phyloP scores from a whole-genome alignment of 2,888 invertebrate genomes.

The Cheilosia impressa region DNA sequence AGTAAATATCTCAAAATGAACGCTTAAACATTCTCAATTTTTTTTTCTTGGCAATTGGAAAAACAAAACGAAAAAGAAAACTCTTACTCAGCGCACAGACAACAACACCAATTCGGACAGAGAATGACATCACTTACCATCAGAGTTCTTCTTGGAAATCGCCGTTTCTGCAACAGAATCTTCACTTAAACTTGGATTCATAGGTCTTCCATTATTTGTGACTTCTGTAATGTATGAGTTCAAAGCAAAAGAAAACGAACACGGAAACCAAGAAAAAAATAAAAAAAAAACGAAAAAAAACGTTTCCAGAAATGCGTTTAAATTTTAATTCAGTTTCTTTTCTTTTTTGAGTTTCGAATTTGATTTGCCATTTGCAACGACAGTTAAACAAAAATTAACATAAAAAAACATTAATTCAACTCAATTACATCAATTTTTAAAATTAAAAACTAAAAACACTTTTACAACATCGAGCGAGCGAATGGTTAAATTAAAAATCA shows the following conservation, averaged over 20 bases:
- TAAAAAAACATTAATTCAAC: slow-evolving; percentile 33
- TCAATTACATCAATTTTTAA: slow-evolving; percentile 51
- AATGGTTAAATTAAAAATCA: slow-evolving; percentile 45
- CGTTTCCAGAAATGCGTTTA: slow-evolving; percentile 38
- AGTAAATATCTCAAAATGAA: slow-evolving; percentile 9
- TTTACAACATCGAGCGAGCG: slow-evolving; percentile 74
- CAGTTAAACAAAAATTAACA: slow-evolving; percentile 16
- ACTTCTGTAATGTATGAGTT: slow-evolving; percentile 83
- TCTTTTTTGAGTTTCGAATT: slow-evolving; percentile 25
- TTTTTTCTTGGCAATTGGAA: slow-evolving; percentile 11
- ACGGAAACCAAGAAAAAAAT: slow-evolving; percentile 65
- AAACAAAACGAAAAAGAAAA: slow-evolving; percentile 26
- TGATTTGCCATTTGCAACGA: slow-evolving; percentile 45
- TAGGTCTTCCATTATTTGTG: slow-evolving; percentile 85
- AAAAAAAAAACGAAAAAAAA: slow-evolving; percentile 42
- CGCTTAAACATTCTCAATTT: slow-evolving; percentile 3
- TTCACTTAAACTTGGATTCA: slow-evolving; percentile 91
- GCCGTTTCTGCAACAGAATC: slow-evolving; percentile 92
- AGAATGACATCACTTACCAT: slow-evolving; percentile 87
- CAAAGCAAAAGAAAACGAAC: slow-evolving; percentile 72
- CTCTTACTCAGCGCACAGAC: slow-evolving; percentile 74
- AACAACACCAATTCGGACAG: slow-evolving; percentile 77
- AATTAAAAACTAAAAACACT: slow-evolving; percentile 35
- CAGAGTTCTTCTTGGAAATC: slow-evolving; percentile 92
- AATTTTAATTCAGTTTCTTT: slow-evolving; percentile 28